Conservation (phyloP, 2,113 vertebrate genomes). For the Emberiza fucata region DNA sequence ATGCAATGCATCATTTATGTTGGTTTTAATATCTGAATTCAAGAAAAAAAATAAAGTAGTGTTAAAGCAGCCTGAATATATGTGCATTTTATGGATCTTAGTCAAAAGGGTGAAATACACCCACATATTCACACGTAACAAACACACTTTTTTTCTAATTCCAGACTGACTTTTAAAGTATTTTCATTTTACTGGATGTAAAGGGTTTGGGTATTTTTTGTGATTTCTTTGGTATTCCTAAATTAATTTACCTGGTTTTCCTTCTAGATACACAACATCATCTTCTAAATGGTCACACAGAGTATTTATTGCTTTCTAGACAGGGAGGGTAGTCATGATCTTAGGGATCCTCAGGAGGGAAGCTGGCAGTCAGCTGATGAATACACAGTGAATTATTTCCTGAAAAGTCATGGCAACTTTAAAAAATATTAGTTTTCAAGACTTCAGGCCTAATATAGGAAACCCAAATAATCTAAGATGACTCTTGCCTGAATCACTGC, state of each 20-base stretch:
- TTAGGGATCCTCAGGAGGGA: not conserved
- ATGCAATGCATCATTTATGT: not conserved
- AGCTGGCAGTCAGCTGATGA: not conserved
- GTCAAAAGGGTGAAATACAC: not conserved
- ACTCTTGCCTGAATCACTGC: not conserved
- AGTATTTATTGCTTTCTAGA: not conserved
- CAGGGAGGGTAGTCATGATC: not conserved
- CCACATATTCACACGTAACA: not conserved
- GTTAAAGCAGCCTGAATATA: not conserved
- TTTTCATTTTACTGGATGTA: not conserved
- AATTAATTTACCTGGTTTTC: not conserved
- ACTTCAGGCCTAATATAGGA: not conserved
- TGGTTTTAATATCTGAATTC: constrained; percentile 2
- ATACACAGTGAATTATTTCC: not conserved
- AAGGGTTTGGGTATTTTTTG: not conserved
- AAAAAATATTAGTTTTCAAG: not conserved
- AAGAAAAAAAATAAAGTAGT: not conserved
- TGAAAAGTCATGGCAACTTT: not conserved
- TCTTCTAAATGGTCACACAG: not conserved
- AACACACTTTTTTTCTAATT: not conserved
- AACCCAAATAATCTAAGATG: not conserved
- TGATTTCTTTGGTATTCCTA: not conserved
- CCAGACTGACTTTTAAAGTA: not conserved
- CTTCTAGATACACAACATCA: not conserved
- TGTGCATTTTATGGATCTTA: not conserved